Base-by-base conservation (phyloP, 2,113 vertebrate genomes). In the Grus americana region DNA sequence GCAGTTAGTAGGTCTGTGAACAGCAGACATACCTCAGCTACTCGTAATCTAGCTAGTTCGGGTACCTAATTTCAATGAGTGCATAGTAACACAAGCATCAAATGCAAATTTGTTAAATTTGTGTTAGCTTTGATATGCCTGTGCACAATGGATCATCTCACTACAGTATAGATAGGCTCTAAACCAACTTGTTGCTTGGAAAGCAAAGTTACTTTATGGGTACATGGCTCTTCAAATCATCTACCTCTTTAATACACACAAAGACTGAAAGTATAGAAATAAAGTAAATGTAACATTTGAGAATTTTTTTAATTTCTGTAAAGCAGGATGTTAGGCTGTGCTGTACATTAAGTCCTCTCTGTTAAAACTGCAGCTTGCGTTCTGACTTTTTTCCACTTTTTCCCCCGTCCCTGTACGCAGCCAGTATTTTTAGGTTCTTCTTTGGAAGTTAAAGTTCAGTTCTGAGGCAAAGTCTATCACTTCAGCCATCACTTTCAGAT, bases 71-170 rank as follows among this genome's bases (percentile, higher is more conserved):
- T 68, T 61, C 73, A 59, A 5, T 16, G 36, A 29, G n/a, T 7
- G 9, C 55, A 49, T 2, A 47, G 20, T 12, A 78, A 29, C 6
- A 32, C 18, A 73, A 11, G 79, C 36, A 70, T 50, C 34, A 71
- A 57, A 82, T 4, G 71, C 67, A 85, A 42, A 75, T 8, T 26
- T 6, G 3, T n/a, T 34, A 22, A 15, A n/a, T 58, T 49, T 0
- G 0, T 16, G 36, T 38, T 23, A 38, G n/a, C 34, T 65, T 24
- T 55, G 38, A 19, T 26, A n/a, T 0, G 10, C 44, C 67, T 72
- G 29, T 9, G 38, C 3, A 2, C 6, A 52, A 36, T 10, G 55
- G 50, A 81, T 61, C 34, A 24, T 27, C 42, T 49, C 66, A 17
- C 46, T 38, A 66, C 52, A 50, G 32, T 38, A 62, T 1, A 44